phyloP scores from a whole-genome alignment of 2,888 invertebrate species.

The Drosophila mayaguana region DNA sequence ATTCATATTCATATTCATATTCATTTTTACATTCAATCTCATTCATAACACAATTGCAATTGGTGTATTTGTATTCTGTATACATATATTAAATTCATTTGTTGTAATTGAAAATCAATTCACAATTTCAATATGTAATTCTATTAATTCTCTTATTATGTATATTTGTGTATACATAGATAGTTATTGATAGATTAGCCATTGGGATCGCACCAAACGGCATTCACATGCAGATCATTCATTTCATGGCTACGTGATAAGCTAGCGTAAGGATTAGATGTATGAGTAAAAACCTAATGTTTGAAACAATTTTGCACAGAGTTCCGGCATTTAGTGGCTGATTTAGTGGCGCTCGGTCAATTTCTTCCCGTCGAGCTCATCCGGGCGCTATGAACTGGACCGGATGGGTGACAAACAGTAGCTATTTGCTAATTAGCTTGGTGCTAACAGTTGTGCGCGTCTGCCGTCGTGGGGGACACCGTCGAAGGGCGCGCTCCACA shows the following conservation, averaged over 20 bases:
- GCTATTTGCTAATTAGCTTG: constrained; percentile 12
- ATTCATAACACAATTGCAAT: constrained; percentile 5
- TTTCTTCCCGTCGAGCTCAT: constrained; percentile 3
- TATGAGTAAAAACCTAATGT: constrained; percentile 55
- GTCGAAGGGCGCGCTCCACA: constrained; percentile 81
- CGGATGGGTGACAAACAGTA: constrained; percentile 21
- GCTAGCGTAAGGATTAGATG: constrained; percentile 52
- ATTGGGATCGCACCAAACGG: constrained; percentile 20
- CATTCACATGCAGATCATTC: constrained; percentile 55
- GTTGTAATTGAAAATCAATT: constrained; percentile 47
- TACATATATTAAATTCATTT: constrained; percentile 55
- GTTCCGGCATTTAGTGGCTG: constrained; percentile 40
- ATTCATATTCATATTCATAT: background rate
- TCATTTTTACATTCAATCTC: background rate
- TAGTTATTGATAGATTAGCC: constrained; percentile 30
- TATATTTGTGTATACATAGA: constrained; percentile 24
- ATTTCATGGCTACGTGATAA: constrained; percentile 54
- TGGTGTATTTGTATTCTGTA: constrained; percentile 23
- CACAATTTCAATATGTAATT: constrained; percentile 47
- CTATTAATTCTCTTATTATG: constrained; percentile 19
- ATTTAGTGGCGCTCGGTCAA: background rate
- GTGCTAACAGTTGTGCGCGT: constrained; percentile 65
- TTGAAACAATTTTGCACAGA: constrained; percentile 68
- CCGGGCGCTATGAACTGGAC: constrained; percentile 14
- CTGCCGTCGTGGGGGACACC: constrained; percentile 78